Base-by-base conservation (phyloP, 2,113 vertebrate genomes). In the Tapirus terrestris region DNA sequence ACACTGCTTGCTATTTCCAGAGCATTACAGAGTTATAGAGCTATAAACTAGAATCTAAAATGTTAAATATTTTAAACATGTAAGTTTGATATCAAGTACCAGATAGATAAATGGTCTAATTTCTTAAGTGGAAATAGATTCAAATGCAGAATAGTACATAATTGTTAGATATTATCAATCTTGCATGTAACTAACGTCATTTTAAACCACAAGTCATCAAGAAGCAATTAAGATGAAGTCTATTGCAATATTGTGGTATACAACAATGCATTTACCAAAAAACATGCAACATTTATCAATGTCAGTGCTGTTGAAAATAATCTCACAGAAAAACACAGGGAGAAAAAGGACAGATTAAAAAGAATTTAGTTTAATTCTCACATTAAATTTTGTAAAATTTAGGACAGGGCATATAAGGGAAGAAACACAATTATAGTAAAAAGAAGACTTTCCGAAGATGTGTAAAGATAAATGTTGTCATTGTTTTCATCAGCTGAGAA, bases 401-500 rank as follows among this genome's bases (percentile, higher is more conserved):
- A 91, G 45, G 11, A 61, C 31, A 79, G 29, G 43, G 11, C 6
- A 27, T 67, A 45, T 60, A 84, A 56, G 48, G n/a, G 14, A 92
- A 76, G 33, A 94, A 86, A 96, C 11, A 61, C 48, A 89, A 63
- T 67, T 65, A 61, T 7, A 61, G 58, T 51, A 33, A 43, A 70
- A 88, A 96, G 43, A 77, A 75, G 16, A 80, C n/a, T 39, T 89
- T 70, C 56, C 13, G 21, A 96, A 96, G 27, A 80, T 79, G 20
- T 61, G 3, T 70, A 67, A 86, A 91, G 45, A 91, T 77, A 92
- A 91, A 84, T 91, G 29, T 31, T 72, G 48, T 90, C 45, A 94
- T 68, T 96, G 86, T 96, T 89, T 95, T 95, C 65, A 81, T 87
- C 76, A 91, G 27, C 67, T 88, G 65, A 90, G 87, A 97, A 96